Evolutionary conservation across 2,888 invertebrate species (phyloP).

Genomic region (Pyralis farinalis): DNA sequence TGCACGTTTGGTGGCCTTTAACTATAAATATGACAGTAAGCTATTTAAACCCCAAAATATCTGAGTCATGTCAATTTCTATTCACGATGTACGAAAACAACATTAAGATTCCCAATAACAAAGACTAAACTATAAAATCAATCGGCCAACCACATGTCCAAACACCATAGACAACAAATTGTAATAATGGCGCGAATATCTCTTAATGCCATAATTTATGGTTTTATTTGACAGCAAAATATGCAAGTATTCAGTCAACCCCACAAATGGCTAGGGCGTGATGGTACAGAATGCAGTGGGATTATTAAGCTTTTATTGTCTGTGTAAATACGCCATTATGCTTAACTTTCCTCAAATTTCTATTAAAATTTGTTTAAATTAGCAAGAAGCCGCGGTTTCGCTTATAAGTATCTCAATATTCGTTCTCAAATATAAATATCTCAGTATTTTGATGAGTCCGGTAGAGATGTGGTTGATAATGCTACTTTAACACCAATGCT

Average conservation of each 20-base stretch:
- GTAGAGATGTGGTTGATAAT: too few species aligned
- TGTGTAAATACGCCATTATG: constrained; percentile 28
- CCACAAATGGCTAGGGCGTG: constrained; percentile 58
- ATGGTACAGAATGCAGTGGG: constrained; percentile 43
- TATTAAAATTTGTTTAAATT: too few species aligned
- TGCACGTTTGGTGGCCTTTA: too few species aligned
- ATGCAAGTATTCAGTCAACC: constrained; percentile 36
- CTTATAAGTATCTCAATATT: too few species aligned
- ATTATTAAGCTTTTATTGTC: constrained; percentile 53
- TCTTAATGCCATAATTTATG: constrained; percentile 67
- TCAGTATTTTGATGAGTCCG: too few species aligned
- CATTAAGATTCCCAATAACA: constrained; percentile 1
- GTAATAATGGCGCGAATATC: constrained; percentile 41
- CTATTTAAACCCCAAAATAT: neutral
- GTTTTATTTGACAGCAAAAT: constrained; percentile 49
- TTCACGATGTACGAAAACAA: neutral
- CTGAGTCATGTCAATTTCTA: too few species aligned
- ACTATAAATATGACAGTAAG: too few species aligned
- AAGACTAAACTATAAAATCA: constrained; percentile 19
- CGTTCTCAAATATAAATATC: too few species aligned
- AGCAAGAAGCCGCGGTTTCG: too few species aligned
- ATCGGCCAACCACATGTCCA: constrained; percentile 37
- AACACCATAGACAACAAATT: constrained; percentile 39
- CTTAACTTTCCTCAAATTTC: too few species aligned
- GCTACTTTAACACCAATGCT: too few species aligned